A percentile compares a stretch with the other conserved stretches of the same genome.
phyloP scores from a whole-genome alignment of 2,888 invertebrate genomes.

The Chloroclysta siterata region DNA sequence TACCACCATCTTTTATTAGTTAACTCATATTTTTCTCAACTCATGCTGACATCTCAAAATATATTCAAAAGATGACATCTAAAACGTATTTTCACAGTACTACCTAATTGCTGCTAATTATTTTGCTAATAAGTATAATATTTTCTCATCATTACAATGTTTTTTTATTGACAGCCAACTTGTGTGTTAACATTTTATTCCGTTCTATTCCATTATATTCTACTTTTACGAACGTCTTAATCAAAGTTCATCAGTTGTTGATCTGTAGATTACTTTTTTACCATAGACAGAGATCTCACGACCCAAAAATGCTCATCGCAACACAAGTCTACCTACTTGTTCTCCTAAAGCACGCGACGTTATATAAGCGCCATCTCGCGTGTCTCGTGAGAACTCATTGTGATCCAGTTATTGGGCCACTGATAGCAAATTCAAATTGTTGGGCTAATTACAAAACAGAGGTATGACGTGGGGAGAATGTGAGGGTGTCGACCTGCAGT shows the following conservation, averaged over 20 bases:
- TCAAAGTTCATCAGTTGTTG: constrained; percentile 23
- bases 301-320: constrained; percentile 37
- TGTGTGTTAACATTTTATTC: background rate
- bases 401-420: constrained; percentile 38
- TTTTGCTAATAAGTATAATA: no score
- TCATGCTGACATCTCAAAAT: no score
- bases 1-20: no score
- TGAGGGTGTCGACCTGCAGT: background rate
- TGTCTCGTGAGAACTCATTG: constrained; percentile 33
- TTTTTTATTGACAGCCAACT: no score
- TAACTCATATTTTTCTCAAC: no score
- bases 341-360: constrained; percentile 30
- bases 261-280: constrained; percentile 29
- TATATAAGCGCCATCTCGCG: constrained; percentile 37
- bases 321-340: constrained; percentile 4
- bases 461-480: constrained; percentile 23
- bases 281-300: constrained; percentile 33
- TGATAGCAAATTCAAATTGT: constrained; percentile 36
- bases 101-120: no score
- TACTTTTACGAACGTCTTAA: constrained; percentile 5
- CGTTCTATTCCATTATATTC: background rate
- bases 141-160: no score
- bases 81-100: no score
- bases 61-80: no score
- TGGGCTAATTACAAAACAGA: constrained; percentile 34